Evolutionary conservation across 2,888 invertebrate species (phyloP), one percentile per base, ranked within the genome.

Genomic region (Athalia circularis): DNA sequence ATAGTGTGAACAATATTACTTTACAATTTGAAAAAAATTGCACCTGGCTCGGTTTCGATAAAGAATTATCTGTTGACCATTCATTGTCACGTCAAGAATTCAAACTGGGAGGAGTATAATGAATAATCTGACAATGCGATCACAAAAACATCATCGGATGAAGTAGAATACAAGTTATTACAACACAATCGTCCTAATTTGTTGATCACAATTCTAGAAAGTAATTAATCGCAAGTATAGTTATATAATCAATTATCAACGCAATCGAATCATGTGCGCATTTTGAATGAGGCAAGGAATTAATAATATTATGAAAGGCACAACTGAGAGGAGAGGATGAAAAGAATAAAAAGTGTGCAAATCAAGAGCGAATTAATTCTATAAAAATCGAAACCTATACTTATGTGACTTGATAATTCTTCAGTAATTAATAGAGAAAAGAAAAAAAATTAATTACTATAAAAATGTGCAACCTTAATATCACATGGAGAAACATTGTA

Each of bases 11-110:
- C 43, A 72, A 70, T 74, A 77, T 77, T 50, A 77, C 70, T 77
- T 9, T 11, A 62, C 72, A 74, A 52, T 78, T 75, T 64, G 54
- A 64, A 8, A 43, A 74, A 78, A 78, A 78, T 78, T 78, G 78
- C 78, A 78, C 74, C 72, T 74, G 78, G 78, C 78, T 78, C 78
- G 78, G 78, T 78, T 78, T 78, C 72, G 64, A 74, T 74, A 78
- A 52, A 78, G 64, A 74, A 74, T 77, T 65, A 15, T 77, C 54
- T 64, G 62, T 75, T 75, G 75, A 75, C 75, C 65, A 62, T 72
- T 78, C 65, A 64, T 75, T 78, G 64, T 78, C 74, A 57, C 54
- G 64, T 61, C 29, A 29, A 29, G 29, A 29, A 29, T 29, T 29
- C 29, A 29, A 29, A 29, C 29, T 0, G 29, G 2, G 29, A 29